Percentiles rank a stretch among this genome's conserved stretches.
Conservation (phyloP, 2,797 vertebrate species). For the Aselliscus stoliczkanus region DNA sequence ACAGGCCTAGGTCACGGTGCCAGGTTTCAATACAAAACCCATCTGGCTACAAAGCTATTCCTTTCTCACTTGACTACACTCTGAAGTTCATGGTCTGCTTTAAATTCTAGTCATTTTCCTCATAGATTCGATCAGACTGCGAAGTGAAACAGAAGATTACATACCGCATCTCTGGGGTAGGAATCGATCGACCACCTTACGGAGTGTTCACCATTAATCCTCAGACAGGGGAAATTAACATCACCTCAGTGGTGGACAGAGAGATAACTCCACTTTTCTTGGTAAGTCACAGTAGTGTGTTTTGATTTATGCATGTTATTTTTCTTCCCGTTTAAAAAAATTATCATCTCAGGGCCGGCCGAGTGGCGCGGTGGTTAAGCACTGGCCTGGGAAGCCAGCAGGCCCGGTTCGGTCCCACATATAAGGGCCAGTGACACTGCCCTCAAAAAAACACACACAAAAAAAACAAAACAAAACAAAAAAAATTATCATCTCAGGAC, state of each 20-base stretch:
- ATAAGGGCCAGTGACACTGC: no score
- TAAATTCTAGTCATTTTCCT: background rate
- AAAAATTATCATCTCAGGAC: background rate
- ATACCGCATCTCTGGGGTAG: constrained; percentile 88
- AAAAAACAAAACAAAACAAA: no score
- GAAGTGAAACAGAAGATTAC: constrained; percentile 61
- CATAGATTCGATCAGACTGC: constrained; percentile 91
- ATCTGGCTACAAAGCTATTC: background rate
- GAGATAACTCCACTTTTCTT: constrained; percentile 85
- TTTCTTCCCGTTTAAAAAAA: background rate
- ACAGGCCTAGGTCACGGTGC: background rate
- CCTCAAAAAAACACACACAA: no score
- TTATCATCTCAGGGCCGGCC: background rate
- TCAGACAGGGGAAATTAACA: constrained; percentile 84
- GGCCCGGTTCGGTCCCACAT: no score
- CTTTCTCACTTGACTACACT: background rate
- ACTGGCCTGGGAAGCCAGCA: no score
- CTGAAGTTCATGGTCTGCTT: background rate
- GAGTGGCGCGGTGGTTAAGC: no score
- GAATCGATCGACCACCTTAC: constrained; percentile 84
- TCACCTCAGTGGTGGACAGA: constrained; percentile 89
- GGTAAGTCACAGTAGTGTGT: constrained; percentile 81
- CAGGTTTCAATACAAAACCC: background rate
- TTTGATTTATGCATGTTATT: background rate
- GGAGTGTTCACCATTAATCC: constrained; percentile 87